Evolutionary conservation across 35 echinoderm and acorn worm genomes (phyloP), one percentile per base, ranked within the genome.

Genomic region (Heliocidaris tuberculata): DNA sequence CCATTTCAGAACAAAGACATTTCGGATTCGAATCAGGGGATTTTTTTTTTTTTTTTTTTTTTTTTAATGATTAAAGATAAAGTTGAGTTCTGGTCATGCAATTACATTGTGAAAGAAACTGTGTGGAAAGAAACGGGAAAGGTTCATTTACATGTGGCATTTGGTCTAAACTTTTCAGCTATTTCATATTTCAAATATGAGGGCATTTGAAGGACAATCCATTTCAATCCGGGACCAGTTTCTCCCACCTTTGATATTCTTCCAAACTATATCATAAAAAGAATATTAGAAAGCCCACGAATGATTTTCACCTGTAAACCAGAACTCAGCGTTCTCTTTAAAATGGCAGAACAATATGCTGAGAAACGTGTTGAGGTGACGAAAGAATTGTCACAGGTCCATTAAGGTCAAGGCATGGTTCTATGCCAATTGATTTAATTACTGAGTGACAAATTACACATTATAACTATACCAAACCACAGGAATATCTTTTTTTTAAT

Each of bases 291-390:
- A 48, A 47, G 87, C 87, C 4, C 5, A 9, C 19, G 31, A 89
- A 35, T 31, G 31, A 89, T 31, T 10, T 9, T 15, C 7, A 3
- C n/a, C 5, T 1, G 19, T 16, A 10, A 9, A 13, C 27, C 12
- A 30, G 6, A 86, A 47, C 31, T 31, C 8, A 9, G 6, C 9
- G 6, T 13, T n/a, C 19, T 89, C 4, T 31, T 89, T 32, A 13
- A 89, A 89, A 89, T 89, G 12, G 87, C 87, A 89, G 87, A 89
- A 89, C 17, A 78, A 78, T 48, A 89, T 89, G 3, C 17, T 89
- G 30, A 42, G 32, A 89, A 17, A 47, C 32, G 31, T 89, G 87
- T 47, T 89, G 87, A 89, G 16, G 31, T 89, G 87, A 24, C 24
- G 87, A 47, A 9, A 89, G 87, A 15, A 48, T n/a, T 32, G 24